Conservation (phyloP, 2,797 vertebrate species). For the Microhierax caerulescens region DNA sequence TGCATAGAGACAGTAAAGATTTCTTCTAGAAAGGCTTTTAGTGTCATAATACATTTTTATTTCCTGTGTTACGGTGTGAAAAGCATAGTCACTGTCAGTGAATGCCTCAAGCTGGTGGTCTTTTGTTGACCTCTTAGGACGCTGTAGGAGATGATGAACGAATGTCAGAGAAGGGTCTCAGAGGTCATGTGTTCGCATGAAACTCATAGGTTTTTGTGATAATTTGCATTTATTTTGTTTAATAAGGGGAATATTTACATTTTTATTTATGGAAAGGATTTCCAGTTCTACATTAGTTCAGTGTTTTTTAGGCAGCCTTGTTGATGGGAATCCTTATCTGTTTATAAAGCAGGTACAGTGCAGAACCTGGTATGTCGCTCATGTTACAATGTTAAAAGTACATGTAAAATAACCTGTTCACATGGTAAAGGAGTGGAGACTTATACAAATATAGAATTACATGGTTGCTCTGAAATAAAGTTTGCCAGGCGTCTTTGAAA, state of each 20-base stretch:
- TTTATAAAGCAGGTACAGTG: not conserved
- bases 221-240: not conserved
- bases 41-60: not conserved
- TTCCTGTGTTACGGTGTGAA: not conserved
- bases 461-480: not conserved
- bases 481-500: not conserved
- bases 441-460: not conserved
- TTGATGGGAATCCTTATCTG: not conserved
- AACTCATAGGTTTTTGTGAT: not conserved
- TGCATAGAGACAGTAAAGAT: not conserved
- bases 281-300: not conserved
- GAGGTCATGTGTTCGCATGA: not conserved
- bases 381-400: not conserved
- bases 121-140: not conserved
- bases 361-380: not conserved
- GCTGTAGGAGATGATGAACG: not conserved
- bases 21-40: not conserved
- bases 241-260: not conserved
- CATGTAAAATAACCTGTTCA: not conserved
- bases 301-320: not conserved
- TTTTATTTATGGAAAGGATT: not conserved
- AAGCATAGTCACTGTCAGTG: not conserved
- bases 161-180: not conserved
- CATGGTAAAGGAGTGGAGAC: not conserved
- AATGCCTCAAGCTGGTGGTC: not conserved